These are phyloP conservation scores for Drosophila parvula DNA, from an alignment of 1,140 invertebrate species.

Conservation along the genomic window DNA sequence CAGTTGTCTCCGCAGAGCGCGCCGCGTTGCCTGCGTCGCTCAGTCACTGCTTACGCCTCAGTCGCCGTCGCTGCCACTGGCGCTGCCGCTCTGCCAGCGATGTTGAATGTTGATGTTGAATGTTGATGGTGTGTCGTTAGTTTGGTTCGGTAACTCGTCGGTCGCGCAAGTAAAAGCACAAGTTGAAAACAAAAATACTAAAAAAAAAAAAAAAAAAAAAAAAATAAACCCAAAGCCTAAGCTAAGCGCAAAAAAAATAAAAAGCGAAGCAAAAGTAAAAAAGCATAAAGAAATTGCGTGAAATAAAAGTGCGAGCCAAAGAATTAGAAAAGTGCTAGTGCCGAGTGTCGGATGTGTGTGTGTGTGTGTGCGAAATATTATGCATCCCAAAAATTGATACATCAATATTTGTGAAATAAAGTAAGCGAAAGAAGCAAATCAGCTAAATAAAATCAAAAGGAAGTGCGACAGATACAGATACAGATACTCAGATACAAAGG, in stretches of 20 bases:
- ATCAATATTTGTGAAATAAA: conserved; percentile 63
- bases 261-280: conserved; percentile 41
- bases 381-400: conserved; percentile 15
- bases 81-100: conserved; percentile 49
- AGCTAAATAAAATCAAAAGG: conserved; percentile 34
- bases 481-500: conserved; percentile 57
- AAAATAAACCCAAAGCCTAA: conserved; percentile 10
- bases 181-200: conserved; percentile 24
- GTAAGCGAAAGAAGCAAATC: conserved; percentile 42
- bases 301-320: conserved; percentile 51
- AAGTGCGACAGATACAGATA: conserved; percentile 80
- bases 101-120: conserved; percentile 60
- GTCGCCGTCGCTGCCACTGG: conserved; percentile 26
- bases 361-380: conserved; percentile 31
- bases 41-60: conserved; percentile 40
- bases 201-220: too few species aligned
- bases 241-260: conserved; percentile 9
- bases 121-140: conserved; percentile 75
- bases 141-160: conserved; percentile 84
- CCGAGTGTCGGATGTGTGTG: conserved; percentile 9
- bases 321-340: conserved; percentile 48
- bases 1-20: conserved; percentile 43
- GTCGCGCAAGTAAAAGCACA: conserved; percentile 70
- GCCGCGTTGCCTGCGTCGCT: conserved; percentile 47
- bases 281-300: conserved; percentile 43